Base-by-base conservation (phyloP, 2,113 vertebrate genomes). In the Thermophis baileyi region DNA sequence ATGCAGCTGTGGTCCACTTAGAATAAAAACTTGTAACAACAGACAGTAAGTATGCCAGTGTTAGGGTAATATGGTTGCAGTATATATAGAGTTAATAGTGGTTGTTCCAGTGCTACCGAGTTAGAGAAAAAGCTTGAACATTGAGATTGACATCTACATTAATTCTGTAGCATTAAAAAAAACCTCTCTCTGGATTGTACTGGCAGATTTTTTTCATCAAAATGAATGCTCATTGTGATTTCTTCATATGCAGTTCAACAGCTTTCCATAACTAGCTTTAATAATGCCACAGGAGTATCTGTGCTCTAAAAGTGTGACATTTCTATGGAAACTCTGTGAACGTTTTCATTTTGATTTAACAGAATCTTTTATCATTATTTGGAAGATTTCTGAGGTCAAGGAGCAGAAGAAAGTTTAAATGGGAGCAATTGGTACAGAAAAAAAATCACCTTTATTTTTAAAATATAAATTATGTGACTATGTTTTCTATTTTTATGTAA, bases 311-410 rank as follows among this genome's bases (percentile, higher is more conserved):
- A 93, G 89, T 87, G 85, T 93, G 92, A 46, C 50, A 95, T 97
- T 94, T 96, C 95, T 96, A 91, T 95, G 93, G 95, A 96, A 97
- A 96, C 93, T 22, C 0, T 0, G 57, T 89, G 22, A 91, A 87
- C 54, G 57, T 93, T 50, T 57, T 95, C 30, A 89, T 93, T 50
- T 90, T 91, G 93, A 4, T 47, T 94, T 94, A 93, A 35, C 60
- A 47, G 7, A 14, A 47, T 1, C 95, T 94, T 57, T 57, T 47
- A 49, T 89, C 16, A 51, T 92, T 90, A 57, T 91, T 89, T 94
- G 55, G 92, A 94, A 91, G 93, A 91, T 95, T 94, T 90, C 30
- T 92, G 30, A 0, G 16, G 40, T 85, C 0, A 93, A 85, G 88
- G 93, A 51, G 88, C 88, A 93, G 88, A 96, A 86, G 3, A 91